A percentile compares a stretch with the other conserved stretches of the same genome.
phyloP scores from a whole-genome alignment of 2,888 invertebrate species.

The Parnassius smintheus region DNA sequence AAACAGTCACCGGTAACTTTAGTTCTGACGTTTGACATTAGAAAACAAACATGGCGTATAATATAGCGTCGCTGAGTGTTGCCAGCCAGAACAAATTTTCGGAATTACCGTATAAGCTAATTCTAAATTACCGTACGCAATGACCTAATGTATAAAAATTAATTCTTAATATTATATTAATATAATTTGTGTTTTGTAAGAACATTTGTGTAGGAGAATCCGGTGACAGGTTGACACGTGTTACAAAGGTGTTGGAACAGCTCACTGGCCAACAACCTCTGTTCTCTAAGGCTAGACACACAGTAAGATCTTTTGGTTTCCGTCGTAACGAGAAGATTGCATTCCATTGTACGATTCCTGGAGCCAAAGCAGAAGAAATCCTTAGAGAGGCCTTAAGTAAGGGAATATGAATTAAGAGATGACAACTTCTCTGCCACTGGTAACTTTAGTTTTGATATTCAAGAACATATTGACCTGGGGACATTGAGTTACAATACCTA shows the following conservation, averaged over 20 bases:
- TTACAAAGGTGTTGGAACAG: slow-evolving; percentile 98
- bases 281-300: slow-evolving; percentile 99
- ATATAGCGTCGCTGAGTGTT: not conserved
- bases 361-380: slow-evolving; percentile 99
- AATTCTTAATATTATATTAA: too few species aligned
- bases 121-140: too few species aligned
- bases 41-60: slow-evolving; percentile 23
- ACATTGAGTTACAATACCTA: too few species aligned
- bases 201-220: slow-evolving; percentile 99
- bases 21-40: slow-evolving; percentile 17
- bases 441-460: slow-evolving; percentile 99
- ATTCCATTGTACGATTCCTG: slow-evolving; percentile 99
- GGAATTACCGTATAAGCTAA: too few species aligned
- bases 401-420: slow-evolving; percentile 98
- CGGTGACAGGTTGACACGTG: slow-evolving; percentile 97
- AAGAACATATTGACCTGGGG: slow-evolving; percentile 99
- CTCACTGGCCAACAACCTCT: slow-evolving; percentile 99
- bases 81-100: not conserved
- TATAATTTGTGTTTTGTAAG: too few species aligned
- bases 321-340: slow-evolving; percentile 99
- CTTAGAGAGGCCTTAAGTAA: slow-evolving; percentile 97
- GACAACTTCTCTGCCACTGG: slow-evolving; percentile 98
- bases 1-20: slow-evolving; percentile 4
- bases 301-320: slow-evolving; percentile 99
- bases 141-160: too few species aligned